phyloP scores from a whole-genome alignment of 2,113 vertebrate genomes.

The Emydocephalus ijimae region DNA sequence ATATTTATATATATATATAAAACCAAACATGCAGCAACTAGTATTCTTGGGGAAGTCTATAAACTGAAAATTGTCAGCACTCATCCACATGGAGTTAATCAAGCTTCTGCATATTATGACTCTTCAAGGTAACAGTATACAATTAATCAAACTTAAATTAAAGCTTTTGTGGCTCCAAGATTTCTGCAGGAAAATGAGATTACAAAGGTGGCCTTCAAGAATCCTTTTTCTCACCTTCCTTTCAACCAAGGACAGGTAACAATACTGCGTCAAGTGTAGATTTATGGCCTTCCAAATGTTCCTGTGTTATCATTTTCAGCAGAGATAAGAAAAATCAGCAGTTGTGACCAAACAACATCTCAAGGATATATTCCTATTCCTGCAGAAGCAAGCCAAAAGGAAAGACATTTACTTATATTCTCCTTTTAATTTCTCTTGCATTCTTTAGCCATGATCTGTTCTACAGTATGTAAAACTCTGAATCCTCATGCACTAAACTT shows the following conservation, averaged over 20 bases:
- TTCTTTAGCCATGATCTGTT: background rate
- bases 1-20: background rate
- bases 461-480: no score
- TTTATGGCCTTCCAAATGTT: background rate
- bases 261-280: background rate
- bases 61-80: slow-evolving; percentile 56
- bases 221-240: background rate
- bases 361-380: background rate
- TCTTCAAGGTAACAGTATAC: slow-evolving; percentile 41
- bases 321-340: background rate
- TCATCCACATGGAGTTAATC: slow-evolving; percentile 37
- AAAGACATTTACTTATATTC: background rate
- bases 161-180: slow-evolving; percentile 33
- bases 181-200: slow-evolving; percentile 21
- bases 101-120: slow-evolving; percentile 40
- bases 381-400: background rate
- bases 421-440: background rate
- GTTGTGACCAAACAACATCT: background rate
- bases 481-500: background rate
- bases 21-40: slow-evolving; percentile 46
- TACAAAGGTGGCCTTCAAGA: slow-evolving; percentile 30
- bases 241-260: background rate
- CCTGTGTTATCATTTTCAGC: background rate
- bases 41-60: slow-evolving; percentile 48
- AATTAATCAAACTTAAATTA: slow-evolving; percentile 53